A percentile compares a stretch with the other conserved stretches of the same genome.
phyloP scores from a whole-genome alignment of 2,888 invertebrate genomes.

The Temnothorax unifasciatus region DNA sequence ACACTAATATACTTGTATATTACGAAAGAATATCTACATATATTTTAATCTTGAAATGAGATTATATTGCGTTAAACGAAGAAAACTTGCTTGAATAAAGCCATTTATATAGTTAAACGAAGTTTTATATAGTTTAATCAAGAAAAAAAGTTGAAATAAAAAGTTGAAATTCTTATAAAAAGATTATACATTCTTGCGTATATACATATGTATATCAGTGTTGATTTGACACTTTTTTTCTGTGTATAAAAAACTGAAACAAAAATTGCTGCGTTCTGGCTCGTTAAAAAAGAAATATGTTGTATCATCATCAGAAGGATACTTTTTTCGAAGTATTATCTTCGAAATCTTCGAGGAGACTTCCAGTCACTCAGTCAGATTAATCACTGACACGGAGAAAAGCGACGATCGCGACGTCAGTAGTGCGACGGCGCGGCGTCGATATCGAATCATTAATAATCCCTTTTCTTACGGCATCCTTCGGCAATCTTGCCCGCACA shows the following conservation, averaged over 20 bases:
- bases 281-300: not conserved
- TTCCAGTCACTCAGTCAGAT: conserved; percentile 62
- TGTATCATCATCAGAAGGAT: not conserved
- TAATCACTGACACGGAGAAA: conserved; percentile 69
- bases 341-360: conserved; percentile 47
- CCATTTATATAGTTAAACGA: too few species aligned
- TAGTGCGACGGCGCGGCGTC: conserved; percentile 64
- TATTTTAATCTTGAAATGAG: too few species aligned
- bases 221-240: too few species aligned
- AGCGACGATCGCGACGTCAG: conserved; percentile 61
- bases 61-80: too few species aligned
- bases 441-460: conserved; percentile 68
- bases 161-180: too few species aligned
- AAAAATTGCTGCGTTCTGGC: not conserved
- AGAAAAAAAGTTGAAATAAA: too few species aligned
- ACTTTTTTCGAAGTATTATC: conserved; percentile 16
- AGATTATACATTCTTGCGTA: too few species aligned
- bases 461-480: conserved; percentile 40
- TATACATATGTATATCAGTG: too few species aligned
- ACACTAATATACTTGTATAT: too few species aligned
- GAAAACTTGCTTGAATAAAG: too few species aligned
- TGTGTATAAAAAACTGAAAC: not conserved
- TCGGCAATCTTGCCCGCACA: conserved; percentile 17
- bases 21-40: too few species aligned
- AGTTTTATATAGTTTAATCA: too few species aligned